These are phyloP conservation scores for Cetoscarus ocellatus DNA, from an alignment of 2,797 vertebrate genomes.

Conservation along the genomic window DNA sequence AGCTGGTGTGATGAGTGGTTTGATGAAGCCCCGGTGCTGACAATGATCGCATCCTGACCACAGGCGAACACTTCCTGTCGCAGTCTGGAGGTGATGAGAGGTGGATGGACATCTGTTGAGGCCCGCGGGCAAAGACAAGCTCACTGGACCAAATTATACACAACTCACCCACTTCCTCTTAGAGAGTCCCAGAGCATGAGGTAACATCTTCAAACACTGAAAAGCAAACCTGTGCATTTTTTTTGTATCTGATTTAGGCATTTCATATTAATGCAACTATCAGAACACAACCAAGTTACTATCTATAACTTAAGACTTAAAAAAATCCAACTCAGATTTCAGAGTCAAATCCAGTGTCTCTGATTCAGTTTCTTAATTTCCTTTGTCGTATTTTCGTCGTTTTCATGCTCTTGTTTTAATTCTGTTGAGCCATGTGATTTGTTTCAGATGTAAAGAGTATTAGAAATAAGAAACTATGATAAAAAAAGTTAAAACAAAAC, in stretches of 20 bases:
- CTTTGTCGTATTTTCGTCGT: too few species aligned
- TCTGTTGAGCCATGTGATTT: too few species aligned
- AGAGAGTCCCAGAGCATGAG: constrained; percentile 1
- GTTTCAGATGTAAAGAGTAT: too few species aligned
- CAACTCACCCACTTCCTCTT: constrained; percentile 16
- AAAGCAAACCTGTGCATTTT: neutral
- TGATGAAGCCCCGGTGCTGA: constrained; percentile 25
- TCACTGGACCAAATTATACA: constrained; percentile 44
- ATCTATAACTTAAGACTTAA: too few species aligned
- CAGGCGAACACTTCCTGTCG: constrained; percentile 57
- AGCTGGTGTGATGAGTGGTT: constrained; percentile 42
- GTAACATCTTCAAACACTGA: neutral
- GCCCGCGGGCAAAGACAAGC: constrained; percentile 37
- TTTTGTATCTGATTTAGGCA: neutral
- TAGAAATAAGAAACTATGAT: too few species aligned
- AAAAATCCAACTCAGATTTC: too few species aligned
- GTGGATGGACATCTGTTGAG: constrained; percentile 51
- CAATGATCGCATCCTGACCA: constrained; percentile 57
- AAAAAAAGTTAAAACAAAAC: too few species aligned
- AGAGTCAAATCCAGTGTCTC: too few species aligned
- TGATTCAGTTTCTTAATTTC: too few species aligned
- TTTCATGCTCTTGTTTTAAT: too few species aligned
- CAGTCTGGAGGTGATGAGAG: constrained; percentile 36
- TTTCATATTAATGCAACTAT: too few species aligned
- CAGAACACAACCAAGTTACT: too few species aligned